A percentile compares a stretch with the other conserved stretches of the same genome.
Evolutionary conservation across 2,888 invertebrate genomes (phyloP).

Genomic region (Orthonychiurus folsomi): DNA sequence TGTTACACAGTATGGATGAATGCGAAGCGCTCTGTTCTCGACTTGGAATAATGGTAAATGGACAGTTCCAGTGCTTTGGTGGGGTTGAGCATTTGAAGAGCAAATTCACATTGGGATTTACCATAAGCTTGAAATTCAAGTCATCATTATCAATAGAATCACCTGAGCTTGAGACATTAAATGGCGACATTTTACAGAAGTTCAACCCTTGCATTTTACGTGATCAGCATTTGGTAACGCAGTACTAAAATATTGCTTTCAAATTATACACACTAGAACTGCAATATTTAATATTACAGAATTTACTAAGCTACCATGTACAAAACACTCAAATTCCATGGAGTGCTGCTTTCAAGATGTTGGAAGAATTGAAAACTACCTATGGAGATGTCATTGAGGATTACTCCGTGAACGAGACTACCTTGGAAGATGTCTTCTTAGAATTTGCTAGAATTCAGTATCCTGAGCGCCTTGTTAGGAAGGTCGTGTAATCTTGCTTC

Average conservation of each 20-base stretch:
- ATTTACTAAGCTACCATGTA: conserved; percentile 46
- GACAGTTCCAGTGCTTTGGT: conserved; percentile 62
- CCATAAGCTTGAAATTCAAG: too few species aligned
- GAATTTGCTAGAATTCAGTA: conserved; percentile 42
- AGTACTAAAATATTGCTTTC: conserved; percentile 17
- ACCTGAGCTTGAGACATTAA: conserved; percentile 44
- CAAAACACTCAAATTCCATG: conserved; percentile 42
- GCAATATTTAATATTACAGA: too few species aligned
- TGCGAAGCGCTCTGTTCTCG: too few species aligned
- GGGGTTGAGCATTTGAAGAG: conserved; percentile 61
- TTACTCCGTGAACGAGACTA: conserved; percentile 45
- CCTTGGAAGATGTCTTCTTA: conserved; percentile 48
- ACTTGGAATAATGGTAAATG: too few species aligned
- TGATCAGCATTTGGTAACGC: conserved; percentile 58
- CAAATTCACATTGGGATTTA: too few species aligned
- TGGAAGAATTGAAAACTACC: conserved; percentile 45
- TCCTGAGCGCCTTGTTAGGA: conserved; percentile 11
- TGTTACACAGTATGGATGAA: too few species aligned
- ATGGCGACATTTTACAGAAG: conserved; percentile 48
- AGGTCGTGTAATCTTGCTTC: too few species aligned
- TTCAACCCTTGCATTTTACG: conserved; percentile 54
- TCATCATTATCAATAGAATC: background rate
- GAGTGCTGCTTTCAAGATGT: conserved; percentile 44
- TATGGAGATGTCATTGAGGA: conserved; percentile 43
- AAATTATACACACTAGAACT: background rate